A percentile compares a stretch with the other conserved stretches of the same genome.
Conservation (phyloP, 1,140 invertebrate genomes). For the Ptiloglossa arizonensis region DNA sequence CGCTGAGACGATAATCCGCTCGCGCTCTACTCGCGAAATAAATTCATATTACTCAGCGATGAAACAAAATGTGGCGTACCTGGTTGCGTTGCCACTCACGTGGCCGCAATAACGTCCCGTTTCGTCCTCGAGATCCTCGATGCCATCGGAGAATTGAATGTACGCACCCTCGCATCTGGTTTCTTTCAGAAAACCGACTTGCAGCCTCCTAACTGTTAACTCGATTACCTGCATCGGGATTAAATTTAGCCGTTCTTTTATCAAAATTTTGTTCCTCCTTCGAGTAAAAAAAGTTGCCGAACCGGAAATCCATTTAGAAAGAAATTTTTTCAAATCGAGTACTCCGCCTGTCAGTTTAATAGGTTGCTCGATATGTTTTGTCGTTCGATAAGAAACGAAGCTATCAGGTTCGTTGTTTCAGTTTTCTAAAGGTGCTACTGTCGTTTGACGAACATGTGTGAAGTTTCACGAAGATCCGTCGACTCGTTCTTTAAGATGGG, state of each 20-base stretch:
- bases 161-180: constrained; percentile 73
- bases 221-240: constrained; percentile 67
- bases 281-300: too few species aligned
- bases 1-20: neutral
- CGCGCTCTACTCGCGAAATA: too few species aligned
- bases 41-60: neutral
- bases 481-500: too few species aligned
- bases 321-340: too few species aligned
- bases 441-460: too few species aligned
- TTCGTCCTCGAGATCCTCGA: constrained; percentile 68
- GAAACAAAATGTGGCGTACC: constrained; percentile 54
- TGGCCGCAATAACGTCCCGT: constrained; percentile 75
- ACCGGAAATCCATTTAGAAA: too few species aligned
- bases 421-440: too few species aligned
- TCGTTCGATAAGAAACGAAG: too few species aligned
- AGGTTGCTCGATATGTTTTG: too few species aligned
- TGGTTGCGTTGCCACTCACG: constrained; percentile 73
- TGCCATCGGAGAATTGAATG: constrained; percentile 71
- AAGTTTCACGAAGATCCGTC: too few species aligned
- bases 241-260: neutral
- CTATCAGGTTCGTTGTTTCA: too few species aligned
- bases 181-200: constrained; percentile 75
- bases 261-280: neutral
- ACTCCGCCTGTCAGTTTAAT: too few species aligned
- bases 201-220: constrained; percentile 71